Base-by-base conservation (phyloP, 2,113 vertebrate species). In the Aleadryas rufinucha region DNA sequence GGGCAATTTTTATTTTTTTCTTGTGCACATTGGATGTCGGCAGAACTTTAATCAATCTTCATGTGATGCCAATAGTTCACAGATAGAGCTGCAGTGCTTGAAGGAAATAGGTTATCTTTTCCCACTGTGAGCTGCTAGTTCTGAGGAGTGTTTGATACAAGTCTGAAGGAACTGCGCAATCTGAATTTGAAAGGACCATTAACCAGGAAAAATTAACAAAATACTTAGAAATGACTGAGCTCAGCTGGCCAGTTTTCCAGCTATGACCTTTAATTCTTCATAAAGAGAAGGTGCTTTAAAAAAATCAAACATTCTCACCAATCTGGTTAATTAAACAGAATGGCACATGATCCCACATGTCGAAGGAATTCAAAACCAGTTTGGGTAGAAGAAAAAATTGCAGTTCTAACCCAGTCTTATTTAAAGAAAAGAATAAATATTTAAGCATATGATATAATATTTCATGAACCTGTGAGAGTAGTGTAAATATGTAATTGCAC, bases 181-280 rank as follows among this genome's bases (percentile, higher is more conserved):
- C 84, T 59, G 47, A 93, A 83, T 93, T 84, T 96, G 94, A 89
- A 92, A 97, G 91, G 85, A 77, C 59, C 80, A 85, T 91, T 89
- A 95, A 71, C 35, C n/a, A 96, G 45, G 81, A 93, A 93, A 93
- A 96, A 95, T 92, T 91, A 97, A 94, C 78, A 96, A 92, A 95
- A 93, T 64, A 81, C 21, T 44, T 12, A 42, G 89, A 78, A 96
- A 88, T 65, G 20, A 88, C 75, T 47, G 41, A 93, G 56, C 49
- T 94, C 1, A 3, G 87, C 63, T 83, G 87, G 93, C 78, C 69
- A 44, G 59, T 52, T 94, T 97, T 86, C 45, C 27, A 75, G n/a
- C 65, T 75, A n/a, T 72, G 66, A 90, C 80, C 75, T 95, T 96
- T 94, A 94, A 84, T 85, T 85, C 61, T 70, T 33, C 45, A 87